These are phyloP conservation scores for Drosophila punjabiensis DNA, from an alignment of 1,140 invertebrate species.

Conservation along the genomic window DNA sequence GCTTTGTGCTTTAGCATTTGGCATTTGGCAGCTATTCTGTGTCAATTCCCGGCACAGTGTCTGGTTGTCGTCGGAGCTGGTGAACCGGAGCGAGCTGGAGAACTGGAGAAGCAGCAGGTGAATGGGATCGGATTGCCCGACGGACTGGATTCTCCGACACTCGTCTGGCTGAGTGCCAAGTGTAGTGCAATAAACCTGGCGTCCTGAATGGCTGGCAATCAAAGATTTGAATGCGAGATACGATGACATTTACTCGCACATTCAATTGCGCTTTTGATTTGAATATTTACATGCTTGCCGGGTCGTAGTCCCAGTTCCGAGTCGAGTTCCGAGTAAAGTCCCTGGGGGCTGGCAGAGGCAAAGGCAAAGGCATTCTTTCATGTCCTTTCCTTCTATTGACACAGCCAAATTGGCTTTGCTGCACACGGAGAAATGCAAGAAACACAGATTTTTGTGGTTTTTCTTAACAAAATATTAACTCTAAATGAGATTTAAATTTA, in stretches of 20 bases:
- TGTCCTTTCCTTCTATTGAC: constrained; percentile 67
- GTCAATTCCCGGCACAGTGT: constrained; percentile 77
- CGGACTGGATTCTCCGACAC: neutral
- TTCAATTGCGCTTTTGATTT: constrained; percentile 83
- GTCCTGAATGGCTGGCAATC: constrained; percentile 82
- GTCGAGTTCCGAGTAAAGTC: constrained; percentile 18
- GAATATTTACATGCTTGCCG: constrained; percentile 76
- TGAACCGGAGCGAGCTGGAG: constrained; percentile 21
- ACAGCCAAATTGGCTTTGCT: constrained; percentile 75
- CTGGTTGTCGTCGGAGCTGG: constrained; percentile 67
- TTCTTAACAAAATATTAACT: neutral
- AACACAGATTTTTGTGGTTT: no score
- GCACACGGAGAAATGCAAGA: neutral
- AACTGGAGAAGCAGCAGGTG: constrained; percentile 50
- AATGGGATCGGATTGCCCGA: constrained; percentile 38
- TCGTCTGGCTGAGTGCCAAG: constrained; percentile 73
- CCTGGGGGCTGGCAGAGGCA: constrained; percentile 3
- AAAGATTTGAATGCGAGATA: constrained; percentile 84
- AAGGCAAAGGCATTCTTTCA: constrained; percentile 60
- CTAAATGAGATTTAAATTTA: neutral
- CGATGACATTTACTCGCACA: constrained; percentile 83
- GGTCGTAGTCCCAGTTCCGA: constrained; percentile 43
- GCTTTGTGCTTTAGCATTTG: constrained; percentile 75
- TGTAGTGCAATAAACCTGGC: constrained; percentile 81
- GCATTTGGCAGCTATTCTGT: constrained; percentile 82